Conservation (phyloP, 1,140 invertebrate species). For the Magallana ariakensis region DNA sequence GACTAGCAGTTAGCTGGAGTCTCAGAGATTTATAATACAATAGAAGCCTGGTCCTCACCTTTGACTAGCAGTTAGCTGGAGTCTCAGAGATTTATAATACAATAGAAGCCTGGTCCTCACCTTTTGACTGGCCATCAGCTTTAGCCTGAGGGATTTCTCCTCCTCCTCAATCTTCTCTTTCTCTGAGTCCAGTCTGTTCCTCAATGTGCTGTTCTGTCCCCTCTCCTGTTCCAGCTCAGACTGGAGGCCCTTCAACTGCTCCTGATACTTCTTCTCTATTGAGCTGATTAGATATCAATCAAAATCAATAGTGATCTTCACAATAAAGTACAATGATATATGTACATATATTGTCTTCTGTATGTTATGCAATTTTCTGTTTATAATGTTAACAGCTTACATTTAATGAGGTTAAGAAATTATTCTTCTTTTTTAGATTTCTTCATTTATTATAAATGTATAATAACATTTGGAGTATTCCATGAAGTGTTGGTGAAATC, state of each 20-base stretch:
- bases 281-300: constrained; percentile 22
- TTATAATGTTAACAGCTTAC: too few species aligned
- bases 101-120: background rate
- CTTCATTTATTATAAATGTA: too few species aligned
- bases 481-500: too few species aligned
- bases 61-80: background rate
- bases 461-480: too few species aligned
- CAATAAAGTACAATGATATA: too few species aligned
- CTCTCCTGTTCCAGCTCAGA: constrained; percentile 53
- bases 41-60: background rate
- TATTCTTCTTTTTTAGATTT: too few species aligned
- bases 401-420: too few species aligned
- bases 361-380: too few species aligned
- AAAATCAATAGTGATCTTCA: too few species aligned
- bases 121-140: constrained; percentile 46
- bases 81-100: background rate
- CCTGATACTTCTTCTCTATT: constrained; percentile 54
- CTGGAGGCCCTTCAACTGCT: constrained; percentile 50
- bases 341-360: too few species aligned
- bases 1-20: background rate
- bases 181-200: constrained; percentile 41
- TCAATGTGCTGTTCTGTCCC: constrained; percentile 46
- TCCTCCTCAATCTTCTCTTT: constrained; percentile 48
- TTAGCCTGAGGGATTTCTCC: constrained; percentile 47
- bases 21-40: background rate